These are phyloP conservation scores for Philereme vetulata DNA, from an alignment of 2,888 invertebrate genomes.

Conservation along the genomic window DNA sequence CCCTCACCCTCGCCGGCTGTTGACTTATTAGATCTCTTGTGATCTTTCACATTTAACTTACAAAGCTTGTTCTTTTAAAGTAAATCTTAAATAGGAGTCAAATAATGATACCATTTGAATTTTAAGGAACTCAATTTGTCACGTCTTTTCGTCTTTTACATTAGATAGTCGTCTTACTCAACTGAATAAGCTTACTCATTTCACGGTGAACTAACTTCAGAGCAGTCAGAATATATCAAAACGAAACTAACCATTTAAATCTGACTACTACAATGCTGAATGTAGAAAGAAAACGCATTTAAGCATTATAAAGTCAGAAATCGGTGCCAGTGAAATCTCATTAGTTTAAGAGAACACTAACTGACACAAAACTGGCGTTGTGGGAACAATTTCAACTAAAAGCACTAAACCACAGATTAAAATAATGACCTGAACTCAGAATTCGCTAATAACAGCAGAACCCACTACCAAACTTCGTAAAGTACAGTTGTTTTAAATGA, in stretches of 20 bases:
- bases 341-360: conserved; percentile 7
- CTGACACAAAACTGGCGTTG: conserved; percentile 18
- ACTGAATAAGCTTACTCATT: too few relatives aligned
- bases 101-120: too few relatives aligned
- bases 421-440: conserved; percentile 37
- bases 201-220: too few relatives aligned
- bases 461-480: conserved; percentile 39
- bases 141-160: too few relatives aligned
- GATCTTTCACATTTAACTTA: neutral
- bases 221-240: too few relatives aligned
- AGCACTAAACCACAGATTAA: conserved; percentile 37
- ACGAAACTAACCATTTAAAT: too few relatives aligned
- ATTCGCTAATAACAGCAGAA: conserved; percentile 41
- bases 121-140: too few relatives aligned
- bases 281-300: too few relatives aligned
- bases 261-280: too few relatives aligned
- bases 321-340: conserved; percentile 2
- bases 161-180: too few relatives aligned
- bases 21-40: neutral
- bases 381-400: conserved; percentile 23
- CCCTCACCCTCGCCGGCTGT: conserved; percentile 20
- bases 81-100: too few relatives aligned
- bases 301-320: neutral
- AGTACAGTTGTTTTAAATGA: conserved; percentile 50
- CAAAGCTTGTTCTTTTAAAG: neutral